Percentiles rank a stretch among this genome's conserved stretches.
Conservation (phyloP, 1,140 invertebrate genomes). For the Homalodisca vitripennis region DNA sequence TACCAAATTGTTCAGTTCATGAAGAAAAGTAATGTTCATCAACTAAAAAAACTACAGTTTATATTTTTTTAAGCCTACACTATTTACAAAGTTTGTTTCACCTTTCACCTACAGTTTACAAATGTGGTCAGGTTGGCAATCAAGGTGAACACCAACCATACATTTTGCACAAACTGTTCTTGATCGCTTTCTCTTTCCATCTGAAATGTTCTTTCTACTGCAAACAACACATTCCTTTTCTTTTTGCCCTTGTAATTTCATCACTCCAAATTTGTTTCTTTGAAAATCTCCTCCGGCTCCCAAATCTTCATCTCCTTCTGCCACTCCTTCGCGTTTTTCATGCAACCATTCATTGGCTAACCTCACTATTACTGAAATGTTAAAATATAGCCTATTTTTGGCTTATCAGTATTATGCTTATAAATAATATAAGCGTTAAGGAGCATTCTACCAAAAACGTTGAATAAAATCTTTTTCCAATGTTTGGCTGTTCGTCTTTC, state of each 20-base stretch:
- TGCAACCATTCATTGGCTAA: slow-evolving; percentile 12
- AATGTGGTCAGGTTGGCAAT: not conserved
- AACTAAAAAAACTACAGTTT: too few species aligned
- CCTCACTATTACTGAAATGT: not conserved
- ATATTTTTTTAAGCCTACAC: too few species aligned
- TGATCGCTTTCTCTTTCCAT: slow-evolving; percentile 7
- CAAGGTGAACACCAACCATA: not conserved
- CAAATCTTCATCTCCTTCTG: too few species aligned
- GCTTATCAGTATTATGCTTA: not conserved
- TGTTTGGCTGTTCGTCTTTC: slow-evolving; percentile 2
- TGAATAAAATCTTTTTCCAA: too few species aligned
- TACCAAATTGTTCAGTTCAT: too few species aligned
- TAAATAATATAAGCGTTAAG: slow-evolving; percentile 15
- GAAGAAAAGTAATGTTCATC: too few species aligned
- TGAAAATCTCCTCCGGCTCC: not conserved
- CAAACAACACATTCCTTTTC: slow-evolving; percentile 19
- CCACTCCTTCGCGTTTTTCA: not conserved
- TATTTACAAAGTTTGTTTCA: not conserved
- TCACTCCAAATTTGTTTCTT: slow-evolving; percentile 1
- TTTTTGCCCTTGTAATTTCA: not conserved
- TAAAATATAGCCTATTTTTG: not conserved
- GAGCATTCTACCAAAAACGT: too few species aligned
- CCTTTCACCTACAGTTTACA: not conserved
- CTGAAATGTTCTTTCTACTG: slow-evolving; percentile 11
- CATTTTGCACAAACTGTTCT: slow-evolving; percentile 13